Percentiles rank a stretch among this genome's conserved stretches.
phyloP scores from a whole-genome alignment of 2,113 vertebrate species.

The Dicentrarchus labrax region DNA sequence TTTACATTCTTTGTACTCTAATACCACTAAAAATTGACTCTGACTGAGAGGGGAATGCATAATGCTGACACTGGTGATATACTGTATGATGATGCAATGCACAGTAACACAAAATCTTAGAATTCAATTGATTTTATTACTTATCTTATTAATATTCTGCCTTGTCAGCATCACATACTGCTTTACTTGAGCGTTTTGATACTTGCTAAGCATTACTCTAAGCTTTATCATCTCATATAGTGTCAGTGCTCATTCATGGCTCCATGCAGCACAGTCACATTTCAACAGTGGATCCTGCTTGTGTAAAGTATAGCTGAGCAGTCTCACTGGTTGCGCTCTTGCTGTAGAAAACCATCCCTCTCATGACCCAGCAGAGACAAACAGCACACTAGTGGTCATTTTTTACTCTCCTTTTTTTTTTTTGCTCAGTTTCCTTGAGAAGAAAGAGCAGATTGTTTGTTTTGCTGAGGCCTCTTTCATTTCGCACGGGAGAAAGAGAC shows the following conservation, averaged over 20 bases:
- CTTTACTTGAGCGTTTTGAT: constrained; percentile 66
- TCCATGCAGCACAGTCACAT: constrained; percentile 43
- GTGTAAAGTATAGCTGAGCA: constrained; percentile 37
- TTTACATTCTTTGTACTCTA: constrained; percentile 27
- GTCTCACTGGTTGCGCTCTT: constrained; percentile 7
- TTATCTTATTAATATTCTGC: constrained; percentile 76
- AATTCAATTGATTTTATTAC: constrained; percentile 76
- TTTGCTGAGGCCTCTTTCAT: constrained; percentile 82
- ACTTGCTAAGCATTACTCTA: constrained; percentile 67
- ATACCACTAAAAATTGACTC: constrained; percentile 40
- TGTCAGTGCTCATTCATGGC: constrained; percentile 63
- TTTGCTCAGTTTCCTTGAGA: constrained; percentile 82
- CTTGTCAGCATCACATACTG: constrained; percentile 64
- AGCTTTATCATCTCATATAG: constrained; percentile 60
- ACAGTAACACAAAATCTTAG: constrained; percentile 69
- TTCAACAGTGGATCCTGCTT: constrained; percentile 39
- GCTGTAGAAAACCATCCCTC: constrained; percentile 60
- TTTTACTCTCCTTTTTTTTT: constrained; percentile 80
- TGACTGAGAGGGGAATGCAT: constrained; percentile 49
- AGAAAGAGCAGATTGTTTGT: constrained; percentile 82
- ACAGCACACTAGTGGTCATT: constrained; percentile 75
- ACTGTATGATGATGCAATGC: constrained; percentile 72
- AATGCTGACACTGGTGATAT: constrained; percentile 71
- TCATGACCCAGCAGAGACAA: constrained; percentile 74
- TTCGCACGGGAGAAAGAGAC: constrained; percentile 72